Evolutionary conservation across 2,797 vertebrate species (phyloP), one percentile per base, ranked within the genome.

Genomic region (Peromyscus melanophrys): DNA sequence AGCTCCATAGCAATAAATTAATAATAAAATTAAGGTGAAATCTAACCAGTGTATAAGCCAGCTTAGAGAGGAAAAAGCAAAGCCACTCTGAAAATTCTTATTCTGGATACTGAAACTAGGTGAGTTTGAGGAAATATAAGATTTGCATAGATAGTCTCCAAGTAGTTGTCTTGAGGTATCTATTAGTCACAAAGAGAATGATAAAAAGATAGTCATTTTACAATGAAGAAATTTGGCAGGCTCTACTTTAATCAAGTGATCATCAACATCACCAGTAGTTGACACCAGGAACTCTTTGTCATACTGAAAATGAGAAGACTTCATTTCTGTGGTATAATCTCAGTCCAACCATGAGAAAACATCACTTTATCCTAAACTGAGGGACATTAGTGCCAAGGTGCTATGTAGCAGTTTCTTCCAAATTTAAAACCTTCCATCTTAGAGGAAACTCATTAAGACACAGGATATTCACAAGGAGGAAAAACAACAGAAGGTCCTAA

Each of bases 1-100:
- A 84, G 37, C 17, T 96, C 52, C 52, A 94, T 90, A 23, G 65
- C 31, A 93, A 96, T 90, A 92, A 90, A 93, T 86, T 95, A 84
- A 92, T 27, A 96, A 88, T 31, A 89, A 97, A 95, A 90, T 77
- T 85, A 93, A 93, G 73, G 77, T 83, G 25, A 96, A 96, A 89
- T 89, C 67, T 94, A 52, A 37, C 16, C 78, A 95, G 16, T 83
- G n/a, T 86, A 71, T 84, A 95, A 81, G 82, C 67, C 16, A 87
- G 8, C 29, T 55, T 92, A n/a, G 46, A 93, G 69, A 90, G 27
- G 25, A 82, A 96, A 97, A 97, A 76, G 31, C n/a, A 80, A 96
- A 94, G 55, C n/a, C 67, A 85, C 43, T n/a, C 40, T 91, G 31
- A 83, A 96, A 85, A 73, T 97, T 95, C 78, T 82, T 52, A 13